A percentile compares a stretch with the other conserved stretches of the same genome.
Conservation (phyloP, 2,113 vertebrate species). For the Labeo catla region DNA sequence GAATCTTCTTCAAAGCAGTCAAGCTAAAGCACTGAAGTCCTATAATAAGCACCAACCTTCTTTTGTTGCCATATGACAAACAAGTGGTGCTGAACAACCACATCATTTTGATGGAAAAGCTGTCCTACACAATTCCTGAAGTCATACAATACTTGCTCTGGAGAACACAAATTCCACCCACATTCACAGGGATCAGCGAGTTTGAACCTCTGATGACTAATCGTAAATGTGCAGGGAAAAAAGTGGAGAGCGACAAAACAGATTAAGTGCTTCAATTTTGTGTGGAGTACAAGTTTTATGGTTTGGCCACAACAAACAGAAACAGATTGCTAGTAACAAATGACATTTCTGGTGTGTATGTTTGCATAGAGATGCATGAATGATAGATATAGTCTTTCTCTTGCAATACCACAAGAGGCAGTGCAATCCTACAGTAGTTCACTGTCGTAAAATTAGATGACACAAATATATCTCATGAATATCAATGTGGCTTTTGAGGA, state of each 20-base stretch:
- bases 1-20: neutral
- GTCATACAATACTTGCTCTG: conserved; percentile 67
- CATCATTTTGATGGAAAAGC: conserved; percentile 31
- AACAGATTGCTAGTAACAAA: neutral
- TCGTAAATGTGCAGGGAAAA: conserved; percentile 73
- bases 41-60: neutral
- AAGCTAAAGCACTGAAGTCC: neutral
- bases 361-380: neutral
- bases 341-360: neutral
- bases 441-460: conserved; percentile 39
- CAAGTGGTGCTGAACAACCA: neutral
- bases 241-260: conserved; percentile 36
- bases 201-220: conserved; percentile 72
- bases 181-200: conserved; percentile 65
- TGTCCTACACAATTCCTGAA: conserved; percentile 62
- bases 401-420: conserved; percentile 37
- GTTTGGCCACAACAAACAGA: neutral
- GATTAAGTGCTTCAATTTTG: conserved; percentile 13
- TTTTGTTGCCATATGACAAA: neutral
- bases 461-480: conserved; percentile 40
- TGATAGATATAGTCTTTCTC: neutral
- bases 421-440: conserved; percentile 17
- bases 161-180: conserved; percentile 69
- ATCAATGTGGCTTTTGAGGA: conserved; percentile 40
- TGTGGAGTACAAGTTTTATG: neutral